Evolutionary conservation across 2,888 invertebrate species (phyloP).

Genomic region (Tetragnatha montana): DNA sequence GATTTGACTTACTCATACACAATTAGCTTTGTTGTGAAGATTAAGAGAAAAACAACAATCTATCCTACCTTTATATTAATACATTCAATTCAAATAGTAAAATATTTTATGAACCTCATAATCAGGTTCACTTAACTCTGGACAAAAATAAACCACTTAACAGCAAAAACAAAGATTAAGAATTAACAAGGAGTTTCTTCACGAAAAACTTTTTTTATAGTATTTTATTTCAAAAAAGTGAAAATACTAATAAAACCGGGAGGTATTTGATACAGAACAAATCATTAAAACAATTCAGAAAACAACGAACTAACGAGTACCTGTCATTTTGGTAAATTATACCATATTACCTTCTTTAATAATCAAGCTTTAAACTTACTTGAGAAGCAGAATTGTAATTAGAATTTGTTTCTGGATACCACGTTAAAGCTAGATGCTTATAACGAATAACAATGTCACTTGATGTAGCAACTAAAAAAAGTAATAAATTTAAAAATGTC

Average conservation of each 20-base stretch:
- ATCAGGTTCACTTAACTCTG: no score
- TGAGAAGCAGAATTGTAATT: constrained; percentile 42
- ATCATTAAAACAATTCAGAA: not conserved
- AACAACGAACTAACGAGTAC: not conserved
- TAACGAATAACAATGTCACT: constrained; percentile 33
- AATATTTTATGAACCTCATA: no score
- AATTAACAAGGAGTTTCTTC: no score
- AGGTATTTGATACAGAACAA: not conserved
- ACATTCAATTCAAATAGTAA: no score
- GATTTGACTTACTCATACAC: no score
- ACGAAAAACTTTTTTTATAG: not conserved
- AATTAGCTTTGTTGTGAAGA: no score
- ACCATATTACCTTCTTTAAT: not conserved
- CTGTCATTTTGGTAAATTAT: not conserved
- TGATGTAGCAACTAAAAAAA: constrained; percentile 35
- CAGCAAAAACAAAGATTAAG: no score
- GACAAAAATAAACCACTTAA: no score
- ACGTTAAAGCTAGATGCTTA: constrained; percentile 43
- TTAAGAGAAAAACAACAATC: no score
- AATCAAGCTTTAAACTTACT: constrained; percentile 25
- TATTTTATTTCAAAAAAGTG: not conserved
- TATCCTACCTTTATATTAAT: no score
- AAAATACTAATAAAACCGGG: not conserved
- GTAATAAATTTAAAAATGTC: not conserved
- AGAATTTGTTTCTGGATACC: constrained; percentile 51